Base-by-base conservation (phyloP, 2,888 invertebrate species). In the Chaetogeoica ovagalla region DNA sequence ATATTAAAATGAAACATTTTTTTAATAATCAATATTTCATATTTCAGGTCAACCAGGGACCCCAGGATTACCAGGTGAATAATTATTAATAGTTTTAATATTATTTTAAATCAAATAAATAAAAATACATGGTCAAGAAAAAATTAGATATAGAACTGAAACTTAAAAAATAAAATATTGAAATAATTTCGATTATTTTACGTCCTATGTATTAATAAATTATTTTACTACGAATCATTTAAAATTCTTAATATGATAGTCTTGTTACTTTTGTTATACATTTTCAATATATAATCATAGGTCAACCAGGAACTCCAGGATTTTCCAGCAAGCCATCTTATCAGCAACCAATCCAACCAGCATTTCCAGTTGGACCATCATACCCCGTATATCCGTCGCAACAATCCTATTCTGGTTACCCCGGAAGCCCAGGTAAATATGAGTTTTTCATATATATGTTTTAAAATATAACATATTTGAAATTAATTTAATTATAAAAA, bases 231-330 rank as follows among this genome's bases (percentile, higher is more conserved):
- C 0, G 15, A 43, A 9, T 1, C 11, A 43, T 43, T 9, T 43
- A 11, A 43, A 43, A 1, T 43, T 43, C 7, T 52, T 52, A 52
- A 13, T 52, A 52, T 15, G 17, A 52, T 52, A 52, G 52, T 15
- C 15, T 52, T 65, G 5, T 65, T 21, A 43, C 7, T 43, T 43
- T 13, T 23, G 3, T 21, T 48, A 21, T 30, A 3, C 9, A 15
- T 37, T 39, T 57, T 8, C n/a, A 8, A 57, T 37, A n/a, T 3
- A 39, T 37, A n/a, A 77, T 83, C 1, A 85, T 85, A 30, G 85
- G 85, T 83, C 79, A 70, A 48, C 82, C 82, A 21, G 83, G 83
- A 7, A 63, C 71, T 30, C 83, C 83, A 88, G 60, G 90, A 88
- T 68, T 39, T 8, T 83, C 82, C 19, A 83, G 82, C 19, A 52